Percentiles rank a stretch among this genome's conserved stretches.
These are phyloP conservation scores for Scrobipalpa atriplicella DNA, from an alignment of 2,888 invertebrate genomes.

Conservation along the genomic window DNA sequence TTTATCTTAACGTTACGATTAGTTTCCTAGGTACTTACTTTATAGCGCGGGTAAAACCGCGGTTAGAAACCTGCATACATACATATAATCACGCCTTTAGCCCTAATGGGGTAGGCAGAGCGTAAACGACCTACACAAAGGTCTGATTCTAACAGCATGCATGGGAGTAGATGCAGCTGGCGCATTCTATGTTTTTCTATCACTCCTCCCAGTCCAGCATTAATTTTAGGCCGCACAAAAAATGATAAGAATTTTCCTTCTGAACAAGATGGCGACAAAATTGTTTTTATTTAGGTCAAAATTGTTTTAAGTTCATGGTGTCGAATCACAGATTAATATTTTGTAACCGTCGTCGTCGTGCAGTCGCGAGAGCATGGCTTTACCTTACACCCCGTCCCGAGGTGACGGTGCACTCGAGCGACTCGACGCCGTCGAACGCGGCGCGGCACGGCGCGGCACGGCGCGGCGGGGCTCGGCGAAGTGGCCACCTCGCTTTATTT, in stretches of 20 bases:
- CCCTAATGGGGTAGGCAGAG: too few species aligned
- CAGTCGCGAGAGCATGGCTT: slow-evolving; percentile 32
- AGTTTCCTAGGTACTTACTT: too few species aligned
- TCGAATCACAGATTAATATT: slow-evolving; percentile 67
- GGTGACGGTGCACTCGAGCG: slow-evolving; percentile 37
- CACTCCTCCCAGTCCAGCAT: too few species aligned
- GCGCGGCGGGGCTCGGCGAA: slow-evolving; percentile 28
- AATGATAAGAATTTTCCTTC: slow-evolving; percentile 45
- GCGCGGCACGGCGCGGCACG: slow-evolving; percentile 30
- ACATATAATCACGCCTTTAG: too few species aligned
- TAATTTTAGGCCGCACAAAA: too few species aligned
- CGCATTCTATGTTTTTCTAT: too few species aligned
- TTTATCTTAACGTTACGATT: too few species aligned
- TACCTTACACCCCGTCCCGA: slow-evolving; percentile 36
- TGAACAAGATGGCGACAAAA: slow-evolving; percentile 63
- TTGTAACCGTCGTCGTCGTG: slow-evolving; percentile 45
- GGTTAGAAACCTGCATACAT: too few species aligned
- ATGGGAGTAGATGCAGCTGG: too few species aligned
- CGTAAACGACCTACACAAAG: too few species aligned
- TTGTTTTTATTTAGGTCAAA: slow-evolving; percentile 66
- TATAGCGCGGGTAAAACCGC: too few species aligned
- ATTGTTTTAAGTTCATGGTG: slow-evolving; percentile 51
- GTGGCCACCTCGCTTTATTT: slow-evolving; percentile 10
- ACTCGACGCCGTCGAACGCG: slow-evolving; percentile 31
- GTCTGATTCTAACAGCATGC: too few species aligned